Percentiles rank a stretch among this genome's conserved stretches.
phyloP scores from a whole-genome alignment of 2,113 vertebrate genomes.

The Ploceus nigricollis region DNA sequence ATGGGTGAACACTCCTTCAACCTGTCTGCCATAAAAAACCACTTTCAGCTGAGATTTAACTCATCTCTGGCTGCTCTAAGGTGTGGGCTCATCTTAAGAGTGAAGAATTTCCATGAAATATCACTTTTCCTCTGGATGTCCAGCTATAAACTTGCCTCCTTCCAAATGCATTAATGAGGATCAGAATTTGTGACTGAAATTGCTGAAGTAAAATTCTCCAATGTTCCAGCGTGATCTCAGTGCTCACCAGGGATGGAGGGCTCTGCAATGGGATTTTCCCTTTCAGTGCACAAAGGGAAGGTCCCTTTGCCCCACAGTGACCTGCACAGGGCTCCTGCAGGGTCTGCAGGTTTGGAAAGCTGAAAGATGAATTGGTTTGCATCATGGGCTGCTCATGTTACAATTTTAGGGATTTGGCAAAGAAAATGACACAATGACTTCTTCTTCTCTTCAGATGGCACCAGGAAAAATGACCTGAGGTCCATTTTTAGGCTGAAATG shows the following conservation, averaged over 20 bases:
- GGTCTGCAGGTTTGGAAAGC: neutral
- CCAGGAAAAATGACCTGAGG: neutral
- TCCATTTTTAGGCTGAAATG: neutral
- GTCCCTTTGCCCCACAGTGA: fast-evolving
- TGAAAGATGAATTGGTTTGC: neutral
- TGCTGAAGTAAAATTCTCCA: neutral
- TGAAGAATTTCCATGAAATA: neutral
- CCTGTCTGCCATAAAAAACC: neutral
- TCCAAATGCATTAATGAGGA: neutral
- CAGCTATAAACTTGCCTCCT: neutral
- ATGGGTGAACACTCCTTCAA: neutral
- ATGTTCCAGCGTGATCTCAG: neutral
- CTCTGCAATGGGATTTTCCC: neutral
- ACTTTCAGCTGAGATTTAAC: neutral
- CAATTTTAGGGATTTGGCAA: neutral
- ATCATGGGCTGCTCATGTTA: neutral
- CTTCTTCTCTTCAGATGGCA: neutral
- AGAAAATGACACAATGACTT: neutral
- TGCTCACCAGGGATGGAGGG: fast-evolving
- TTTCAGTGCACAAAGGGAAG: neutral
- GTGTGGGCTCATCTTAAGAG: neutral
- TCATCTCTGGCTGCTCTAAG: neutral
- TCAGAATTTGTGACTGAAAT: neutral
- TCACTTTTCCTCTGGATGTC: neutral
- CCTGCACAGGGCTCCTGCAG: neutral